These are phyloP conservation scores for Coendou prehensilis DNA, from an alignment of 2,797 vertebrate genomes.

Conservation along the genomic window DNA sequence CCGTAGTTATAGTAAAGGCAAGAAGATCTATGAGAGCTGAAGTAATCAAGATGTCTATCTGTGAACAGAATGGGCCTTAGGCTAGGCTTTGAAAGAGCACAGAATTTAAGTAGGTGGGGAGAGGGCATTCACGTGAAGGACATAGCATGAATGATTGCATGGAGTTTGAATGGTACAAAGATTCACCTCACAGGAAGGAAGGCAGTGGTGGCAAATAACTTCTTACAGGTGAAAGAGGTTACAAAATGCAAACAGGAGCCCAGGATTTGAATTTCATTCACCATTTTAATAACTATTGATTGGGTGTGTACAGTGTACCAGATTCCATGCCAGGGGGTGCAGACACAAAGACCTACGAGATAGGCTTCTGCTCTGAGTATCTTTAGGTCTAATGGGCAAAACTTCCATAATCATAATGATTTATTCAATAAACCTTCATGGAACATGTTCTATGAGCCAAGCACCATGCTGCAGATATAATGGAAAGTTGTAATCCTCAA, in stretches of 20 bases:
- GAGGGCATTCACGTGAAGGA: background rate
- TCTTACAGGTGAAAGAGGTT: background rate
- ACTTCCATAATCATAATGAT: background rate
- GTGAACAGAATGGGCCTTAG: background rate
- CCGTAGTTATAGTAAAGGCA: background rate
- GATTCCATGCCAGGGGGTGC: background rate
- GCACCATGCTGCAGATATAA: background rate
- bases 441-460: background rate
- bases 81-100: background rate
- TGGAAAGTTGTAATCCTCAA: background rate
- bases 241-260: background rate
- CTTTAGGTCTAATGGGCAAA: background rate
- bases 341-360: background rate
- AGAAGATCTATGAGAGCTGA: background rate
- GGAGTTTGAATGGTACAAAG: background rate
- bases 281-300: background rate
- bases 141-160: background rate
- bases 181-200: background rate
- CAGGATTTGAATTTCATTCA: background rate
- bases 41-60: background rate
- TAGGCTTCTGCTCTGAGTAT: background rate
- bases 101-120: background rate
- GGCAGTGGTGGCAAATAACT: background rate
- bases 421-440: background rate
- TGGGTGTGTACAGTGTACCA: background rate